Conservation (phyloP, 2,888 invertebrate genomes). For the Hipparchia semele region DNA sequence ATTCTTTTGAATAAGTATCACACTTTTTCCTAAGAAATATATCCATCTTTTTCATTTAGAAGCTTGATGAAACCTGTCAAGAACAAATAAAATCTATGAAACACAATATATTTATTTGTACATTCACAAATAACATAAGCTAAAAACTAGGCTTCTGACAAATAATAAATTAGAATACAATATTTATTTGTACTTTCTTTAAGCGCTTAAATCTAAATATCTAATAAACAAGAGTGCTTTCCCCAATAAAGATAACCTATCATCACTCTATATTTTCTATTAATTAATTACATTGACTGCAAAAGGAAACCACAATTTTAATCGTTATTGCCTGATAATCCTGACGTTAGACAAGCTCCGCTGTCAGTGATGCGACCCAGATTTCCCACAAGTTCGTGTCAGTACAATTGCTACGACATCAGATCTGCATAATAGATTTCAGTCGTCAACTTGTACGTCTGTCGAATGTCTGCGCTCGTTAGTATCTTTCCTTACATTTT, state of each 20-base stretch:
- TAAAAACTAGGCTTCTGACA: neutral
- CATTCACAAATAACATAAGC: too few species aligned
- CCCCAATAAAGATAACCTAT: neutral
- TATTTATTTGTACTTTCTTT: too few species aligned
- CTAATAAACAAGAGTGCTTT: neutral
- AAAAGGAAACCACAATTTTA: neutral
- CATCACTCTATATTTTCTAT: too few species aligned
- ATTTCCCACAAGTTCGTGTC: constrained; percentile 4
- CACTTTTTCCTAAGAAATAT: too few species aligned
- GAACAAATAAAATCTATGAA: too few species aligned
- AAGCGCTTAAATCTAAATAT: neutral
- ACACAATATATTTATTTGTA: too few species aligned
- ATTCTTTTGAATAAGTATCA: too few species aligned
- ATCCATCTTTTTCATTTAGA: too few species aligned
- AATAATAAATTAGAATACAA: too few species aligned
- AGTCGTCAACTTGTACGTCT: constrained; percentile 17
- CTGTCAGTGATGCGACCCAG: neutral
- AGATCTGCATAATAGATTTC: constrained; percentile 12
- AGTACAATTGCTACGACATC: neutral
- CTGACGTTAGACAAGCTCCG: constrained; percentile 3
- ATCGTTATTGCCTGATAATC: too few species aligned
- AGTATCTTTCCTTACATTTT: constrained; percentile 35
- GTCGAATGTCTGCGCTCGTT: constrained; percentile 28
- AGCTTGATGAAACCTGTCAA: too few species aligned
- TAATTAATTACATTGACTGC: neutral